Percentiles rank a stretch among this genome's conserved stretches.
Conservation (phyloP, 1,140 invertebrate species). For the Ganaspis sp. region DNA sequence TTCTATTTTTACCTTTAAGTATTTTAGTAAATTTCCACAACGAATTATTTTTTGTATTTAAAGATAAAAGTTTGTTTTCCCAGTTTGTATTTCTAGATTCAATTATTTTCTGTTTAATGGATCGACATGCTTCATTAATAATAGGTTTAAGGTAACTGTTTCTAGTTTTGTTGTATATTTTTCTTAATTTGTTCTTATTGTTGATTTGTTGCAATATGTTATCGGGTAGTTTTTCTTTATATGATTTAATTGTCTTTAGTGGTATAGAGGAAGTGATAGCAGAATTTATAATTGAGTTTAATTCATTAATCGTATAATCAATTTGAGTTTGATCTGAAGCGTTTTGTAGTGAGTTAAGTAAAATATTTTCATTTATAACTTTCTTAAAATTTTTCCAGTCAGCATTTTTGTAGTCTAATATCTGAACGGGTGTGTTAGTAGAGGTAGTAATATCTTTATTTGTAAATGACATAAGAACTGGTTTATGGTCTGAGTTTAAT, state of each 20-base stretch:
- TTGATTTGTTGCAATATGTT: no score
- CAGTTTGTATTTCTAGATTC: no score
- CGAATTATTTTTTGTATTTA: no score
- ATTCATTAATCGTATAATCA: not conserved
- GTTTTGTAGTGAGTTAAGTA: not conserved
- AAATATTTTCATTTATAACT: not conserved
- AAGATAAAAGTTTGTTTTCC: no score
- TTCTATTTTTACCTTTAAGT: no score
- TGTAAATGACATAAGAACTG: not conserved
- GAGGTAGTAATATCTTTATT: not conserved
- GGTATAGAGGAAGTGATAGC: not conserved
- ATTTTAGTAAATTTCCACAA: no score
- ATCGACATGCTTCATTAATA: no score
- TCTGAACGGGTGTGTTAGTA: not conserved
- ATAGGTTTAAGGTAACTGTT: no score
- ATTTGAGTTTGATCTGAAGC: not conserved
- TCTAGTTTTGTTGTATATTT: no score
- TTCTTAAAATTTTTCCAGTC: not conserved
- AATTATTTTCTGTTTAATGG: no score
- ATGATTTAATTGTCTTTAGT: not conserved
- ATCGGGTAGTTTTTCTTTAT: not conserved
- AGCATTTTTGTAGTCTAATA: not conserved
- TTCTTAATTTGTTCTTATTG: no score
- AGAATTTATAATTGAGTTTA: not conserved
- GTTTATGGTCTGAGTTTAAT: not conserved